phyloP scores from a whole-genome alignment of 2,888 invertebrate species.

The Eupithecia tripunctaria region DNA sequence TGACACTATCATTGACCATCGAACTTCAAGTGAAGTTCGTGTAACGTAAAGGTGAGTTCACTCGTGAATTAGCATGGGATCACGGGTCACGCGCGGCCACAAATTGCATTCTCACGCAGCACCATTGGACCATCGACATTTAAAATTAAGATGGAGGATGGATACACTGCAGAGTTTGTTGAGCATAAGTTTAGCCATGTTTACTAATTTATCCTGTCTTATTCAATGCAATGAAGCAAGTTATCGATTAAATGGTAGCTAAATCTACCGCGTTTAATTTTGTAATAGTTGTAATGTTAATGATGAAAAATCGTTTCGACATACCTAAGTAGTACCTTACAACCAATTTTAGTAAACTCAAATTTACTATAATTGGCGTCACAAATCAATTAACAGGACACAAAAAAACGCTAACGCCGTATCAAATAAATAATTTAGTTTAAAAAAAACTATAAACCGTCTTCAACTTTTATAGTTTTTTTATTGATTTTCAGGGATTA shows the following conservation, averaged over 20 bases:
- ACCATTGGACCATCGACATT: slow-evolving; percentile 41
- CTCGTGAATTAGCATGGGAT: slow-evolving; percentile 63
- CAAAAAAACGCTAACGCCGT: too few species aligned
- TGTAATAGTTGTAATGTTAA: background rate
- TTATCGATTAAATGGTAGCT: background rate
- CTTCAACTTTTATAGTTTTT: too few species aligned
- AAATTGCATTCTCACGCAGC: slow-evolving; percentile 75
- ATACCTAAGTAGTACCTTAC: too few species aligned
- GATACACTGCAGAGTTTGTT: slow-evolving; percentile 9
- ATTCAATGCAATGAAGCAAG: slow-evolving; percentile 7
- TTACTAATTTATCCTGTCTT: slow-evolving; percentile 12
- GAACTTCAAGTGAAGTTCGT: slow-evolving; percentile 47
- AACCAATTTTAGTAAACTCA: too few species aligned
- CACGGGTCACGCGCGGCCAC: slow-evolving; percentile 64
- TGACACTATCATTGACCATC: slow-evolving; percentile 27
- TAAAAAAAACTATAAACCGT: too few species aligned
- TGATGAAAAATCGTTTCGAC: background rate
- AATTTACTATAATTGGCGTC: background rate
- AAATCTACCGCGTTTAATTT: background rate
- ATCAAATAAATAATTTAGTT: too few species aligned
- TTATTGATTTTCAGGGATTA: too few species aligned
- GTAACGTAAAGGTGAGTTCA: slow-evolving; percentile 61
- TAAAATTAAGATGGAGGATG: slow-evolving; percentile 25
- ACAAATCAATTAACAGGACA: background rate
- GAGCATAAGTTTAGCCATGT: slow-evolving; percentile 11